A percentile compares a stretch with the other conserved stretches of the same genome.
Evolutionary conservation across 2,113 vertebrate genomes (phyloP).

Genomic region (Oophaga pumilio): DNA sequence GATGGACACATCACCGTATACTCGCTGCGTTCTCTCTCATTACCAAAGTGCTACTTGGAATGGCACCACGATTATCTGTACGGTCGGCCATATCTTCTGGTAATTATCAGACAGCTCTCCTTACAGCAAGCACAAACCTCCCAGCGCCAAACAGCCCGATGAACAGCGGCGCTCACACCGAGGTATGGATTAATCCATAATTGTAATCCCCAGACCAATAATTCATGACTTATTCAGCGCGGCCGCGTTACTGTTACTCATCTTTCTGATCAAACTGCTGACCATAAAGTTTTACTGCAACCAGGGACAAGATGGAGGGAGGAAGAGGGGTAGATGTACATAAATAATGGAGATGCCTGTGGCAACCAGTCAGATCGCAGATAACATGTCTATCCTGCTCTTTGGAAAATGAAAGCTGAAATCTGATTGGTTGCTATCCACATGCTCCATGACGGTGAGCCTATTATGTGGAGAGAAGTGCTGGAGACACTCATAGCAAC

Average conservation of each 20-base stretch:
- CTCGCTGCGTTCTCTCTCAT: neutral
- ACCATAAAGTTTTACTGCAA: neutral
- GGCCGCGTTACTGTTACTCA: neutral
- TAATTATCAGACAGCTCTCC: neutral
- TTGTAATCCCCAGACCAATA: neutral
- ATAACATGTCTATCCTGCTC: neutral
- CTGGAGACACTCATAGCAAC: neutral
- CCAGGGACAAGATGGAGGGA: neutral
- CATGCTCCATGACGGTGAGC: neutral
- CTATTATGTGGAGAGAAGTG: too few relatives aligned
- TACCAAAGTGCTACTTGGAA: slow-evolving; percentile 29
- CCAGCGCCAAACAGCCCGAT: neutral
- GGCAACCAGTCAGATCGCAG: neutral
- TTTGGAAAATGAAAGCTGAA: neutral
- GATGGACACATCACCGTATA: neutral
- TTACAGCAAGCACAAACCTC: neutral
- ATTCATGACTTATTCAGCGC: slow-evolving; percentile 2
- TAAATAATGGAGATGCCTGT: neutral
- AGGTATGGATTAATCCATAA: slow-evolving; percentile 11
- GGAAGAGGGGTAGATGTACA: neutral
- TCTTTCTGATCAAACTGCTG: neutral
- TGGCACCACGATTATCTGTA: neutral
- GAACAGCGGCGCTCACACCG: neutral
- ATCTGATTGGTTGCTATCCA: neutral
- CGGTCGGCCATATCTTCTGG: neutral